Conservation (phyloP, 2,888 invertebrate genomes). For the Heliconius ethilla region DNA sequence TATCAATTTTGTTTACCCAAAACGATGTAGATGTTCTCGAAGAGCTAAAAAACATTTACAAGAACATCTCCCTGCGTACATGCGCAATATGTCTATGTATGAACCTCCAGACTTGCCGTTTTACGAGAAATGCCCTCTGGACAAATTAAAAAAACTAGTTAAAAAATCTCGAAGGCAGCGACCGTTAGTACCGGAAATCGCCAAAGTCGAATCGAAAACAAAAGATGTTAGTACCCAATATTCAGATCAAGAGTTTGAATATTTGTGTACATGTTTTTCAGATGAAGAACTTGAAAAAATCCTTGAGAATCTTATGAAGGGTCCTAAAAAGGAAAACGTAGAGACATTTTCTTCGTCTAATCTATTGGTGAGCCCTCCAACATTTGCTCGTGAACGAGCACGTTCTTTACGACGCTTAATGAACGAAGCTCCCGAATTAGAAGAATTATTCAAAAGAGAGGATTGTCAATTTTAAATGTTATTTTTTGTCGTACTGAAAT, state of each 20-base stretch:
- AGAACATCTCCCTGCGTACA: constrained; percentile 69
- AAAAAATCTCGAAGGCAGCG: constrained; percentile 52
- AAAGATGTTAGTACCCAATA: constrained; percentile 60
- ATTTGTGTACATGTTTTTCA: constrained; percentile 64
- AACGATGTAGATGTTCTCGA: constrained; percentile 60
- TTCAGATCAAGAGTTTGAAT: constrained; percentile 61
- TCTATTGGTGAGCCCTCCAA: constrained; percentile 46
- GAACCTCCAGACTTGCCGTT: constrained; percentile 59
- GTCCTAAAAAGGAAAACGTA: constrained; percentile 47
- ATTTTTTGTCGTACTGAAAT: neutral
- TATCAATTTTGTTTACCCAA: constrained; percentile 57
- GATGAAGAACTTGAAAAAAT: constrained; percentile 57
- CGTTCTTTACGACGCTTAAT: constrained; percentile 57
- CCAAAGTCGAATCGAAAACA: constrained; percentile 51
- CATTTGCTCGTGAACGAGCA: constrained; percentile 60
- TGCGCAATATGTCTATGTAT: constrained; percentile 63
- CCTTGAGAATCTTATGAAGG: constrained; percentile 45
- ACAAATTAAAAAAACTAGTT: constrained; percentile 58
- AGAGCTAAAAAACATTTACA: constrained; percentile 63
- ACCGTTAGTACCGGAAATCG: constrained; percentile 43
- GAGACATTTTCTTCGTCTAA: constrained; percentile 50
- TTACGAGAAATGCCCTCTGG: constrained; percentile 61
- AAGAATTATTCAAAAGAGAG: constrained; percentile 62
- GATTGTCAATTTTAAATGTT: constrained; percentile 50
- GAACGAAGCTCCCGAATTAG: constrained; percentile 55